Evolutionary conservation across 30 jellyfish, hydroid and myxozoan genomes (phyloP).

Genomic region (Mastigias papua): DNA sequence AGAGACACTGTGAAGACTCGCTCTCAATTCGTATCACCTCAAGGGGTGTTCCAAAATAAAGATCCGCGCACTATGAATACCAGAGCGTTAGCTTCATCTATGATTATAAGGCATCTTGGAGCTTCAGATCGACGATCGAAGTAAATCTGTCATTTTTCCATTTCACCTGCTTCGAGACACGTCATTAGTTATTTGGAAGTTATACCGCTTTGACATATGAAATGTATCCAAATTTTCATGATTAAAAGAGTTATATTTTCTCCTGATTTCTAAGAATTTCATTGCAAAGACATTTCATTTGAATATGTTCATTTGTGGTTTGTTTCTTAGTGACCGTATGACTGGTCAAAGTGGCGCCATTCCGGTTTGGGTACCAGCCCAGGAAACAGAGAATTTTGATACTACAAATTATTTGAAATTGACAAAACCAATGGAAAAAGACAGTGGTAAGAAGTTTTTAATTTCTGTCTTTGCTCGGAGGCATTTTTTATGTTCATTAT

Average conservation of each 20-base stretch:
- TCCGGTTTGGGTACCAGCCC: constrained; percentile 68
- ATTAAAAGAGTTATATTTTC: too few species aligned
- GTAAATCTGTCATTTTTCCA: not conserved
- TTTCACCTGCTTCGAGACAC: too few species aligned
- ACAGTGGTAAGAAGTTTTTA: constrained; percentile 25
- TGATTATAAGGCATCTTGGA: constrained; percentile 70
- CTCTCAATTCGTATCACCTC: constrained; percentile 27
- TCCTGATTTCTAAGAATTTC: too few species aligned
- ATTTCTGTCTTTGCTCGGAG: not conserved
- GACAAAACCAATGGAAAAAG: constrained; percentile 54
- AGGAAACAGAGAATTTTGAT: constrained; percentile 35
- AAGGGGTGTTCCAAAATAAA: constrained; percentile 14
- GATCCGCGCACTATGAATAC: constrained; percentile 55
- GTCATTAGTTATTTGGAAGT: too few species aligned
- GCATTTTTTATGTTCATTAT: too few species aligned
- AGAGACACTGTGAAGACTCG: constrained; percentile 7
- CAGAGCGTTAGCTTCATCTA: constrained; percentile 53
- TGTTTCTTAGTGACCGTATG: constrained; percentile 62
- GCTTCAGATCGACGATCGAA: constrained; percentile 65
- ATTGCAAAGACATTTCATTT: too few species aligned
- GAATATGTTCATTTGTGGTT: not conserved
- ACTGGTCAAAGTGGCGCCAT: constrained; percentile 57
- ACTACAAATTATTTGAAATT: constrained; percentile 37
- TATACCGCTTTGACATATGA: too few species aligned
- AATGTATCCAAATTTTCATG: too few species aligned